Evolutionary conservation across 2,888 invertebrate species (phyloP).

Genomic region (Selenia dentaria): DNA sequence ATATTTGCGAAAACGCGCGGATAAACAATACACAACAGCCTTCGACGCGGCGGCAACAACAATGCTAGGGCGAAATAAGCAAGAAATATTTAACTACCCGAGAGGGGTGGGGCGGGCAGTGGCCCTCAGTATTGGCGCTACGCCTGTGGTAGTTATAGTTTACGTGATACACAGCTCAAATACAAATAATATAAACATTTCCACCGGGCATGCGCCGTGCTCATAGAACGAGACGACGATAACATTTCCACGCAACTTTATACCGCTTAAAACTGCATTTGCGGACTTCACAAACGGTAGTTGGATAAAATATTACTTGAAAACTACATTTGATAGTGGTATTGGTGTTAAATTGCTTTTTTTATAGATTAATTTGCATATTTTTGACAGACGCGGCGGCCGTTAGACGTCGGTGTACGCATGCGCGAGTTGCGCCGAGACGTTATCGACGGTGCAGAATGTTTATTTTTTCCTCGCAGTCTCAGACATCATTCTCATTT

Average conservation of each 20-base stretch:
- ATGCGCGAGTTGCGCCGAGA: conserved; percentile 62
- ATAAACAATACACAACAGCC: conserved; percentile 83
- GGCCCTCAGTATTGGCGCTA: conserved; percentile 83
- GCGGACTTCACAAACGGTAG: conserved; percentile 32
- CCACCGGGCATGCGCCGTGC: conserved; percentile 78
- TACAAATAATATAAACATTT: conserved; percentile 86
- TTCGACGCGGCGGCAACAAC: conserved; percentile 81
- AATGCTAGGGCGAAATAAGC: conserved; percentile 85
- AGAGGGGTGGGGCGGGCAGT: conserved; percentile 77
- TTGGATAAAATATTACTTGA: conserved; percentile 40
- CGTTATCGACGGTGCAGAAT: conserved; percentile 83
- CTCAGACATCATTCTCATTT: conserved; percentile 40
- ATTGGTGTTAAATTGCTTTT: conserved; percentile 62
- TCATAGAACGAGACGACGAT: conserved; percentile 65
- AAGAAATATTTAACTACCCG: conserved; percentile 85
- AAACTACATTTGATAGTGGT: conserved; percentile 59
- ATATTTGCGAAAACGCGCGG: conserved; percentile 65
- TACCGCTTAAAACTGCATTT: conserved; percentile 34
- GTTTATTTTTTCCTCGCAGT: conserved; percentile 72
- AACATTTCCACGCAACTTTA: conserved; percentile 27
- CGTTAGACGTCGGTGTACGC: conserved; percentile 50
- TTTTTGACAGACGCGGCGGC: conserved; percentile 72
- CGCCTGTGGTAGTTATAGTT: conserved; percentile 85
- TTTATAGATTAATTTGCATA: conserved; percentile 83
- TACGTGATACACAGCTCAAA: conserved; percentile 86